Evolutionary conservation across 2,797 vertebrate genomes (phyloP).

Genomic region (Mus caroli): DNA sequence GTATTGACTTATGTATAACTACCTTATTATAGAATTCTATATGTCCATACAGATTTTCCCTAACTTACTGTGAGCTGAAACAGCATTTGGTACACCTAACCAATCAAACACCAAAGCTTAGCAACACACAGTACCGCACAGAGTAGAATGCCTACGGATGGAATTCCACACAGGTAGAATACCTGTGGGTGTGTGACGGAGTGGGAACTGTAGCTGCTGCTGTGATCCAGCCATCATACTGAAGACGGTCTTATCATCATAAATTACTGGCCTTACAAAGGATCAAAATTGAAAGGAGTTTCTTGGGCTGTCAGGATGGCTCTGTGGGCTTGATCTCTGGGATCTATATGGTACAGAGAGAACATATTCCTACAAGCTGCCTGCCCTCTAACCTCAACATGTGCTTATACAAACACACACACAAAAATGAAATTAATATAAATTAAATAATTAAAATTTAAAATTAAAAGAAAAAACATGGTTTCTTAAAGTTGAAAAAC

Average conservation of each 20-base stretch:
- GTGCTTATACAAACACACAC: neutral
- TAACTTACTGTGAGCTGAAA: too few relatives aligned
- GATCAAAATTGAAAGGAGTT: neutral
- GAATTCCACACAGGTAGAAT: too few relatives aligned
- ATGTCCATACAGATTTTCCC: neutral
- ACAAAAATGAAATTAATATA: neutral
- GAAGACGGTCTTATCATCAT: neutral
- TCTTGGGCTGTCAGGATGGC: neutral
- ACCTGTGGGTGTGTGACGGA: too few relatives aligned
- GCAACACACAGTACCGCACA: too few relatives aligned
- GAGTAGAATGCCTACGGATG: too few relatives aligned
- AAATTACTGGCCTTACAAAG: neutral
- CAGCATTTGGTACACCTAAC: too few relatives aligned
- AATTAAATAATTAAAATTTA: neutral
- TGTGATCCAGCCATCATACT: neutral
- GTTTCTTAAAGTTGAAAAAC: neutral
- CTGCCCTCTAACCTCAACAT: neutral
- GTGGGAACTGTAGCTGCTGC: too few relatives aligned
- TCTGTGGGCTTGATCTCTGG: neutral
- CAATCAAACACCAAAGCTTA: too few relatives aligned
- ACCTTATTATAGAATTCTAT: neutral
- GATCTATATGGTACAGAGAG: too few relatives aligned
- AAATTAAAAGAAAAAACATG: neutral
- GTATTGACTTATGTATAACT: neutral
- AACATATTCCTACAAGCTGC: neutral